A percentile compares a stretch with the other conserved stretches of the same genome.
Conservation (phyloP, 2,888 invertebrate genomes). For the Ptilodon capucinus region DNA sequence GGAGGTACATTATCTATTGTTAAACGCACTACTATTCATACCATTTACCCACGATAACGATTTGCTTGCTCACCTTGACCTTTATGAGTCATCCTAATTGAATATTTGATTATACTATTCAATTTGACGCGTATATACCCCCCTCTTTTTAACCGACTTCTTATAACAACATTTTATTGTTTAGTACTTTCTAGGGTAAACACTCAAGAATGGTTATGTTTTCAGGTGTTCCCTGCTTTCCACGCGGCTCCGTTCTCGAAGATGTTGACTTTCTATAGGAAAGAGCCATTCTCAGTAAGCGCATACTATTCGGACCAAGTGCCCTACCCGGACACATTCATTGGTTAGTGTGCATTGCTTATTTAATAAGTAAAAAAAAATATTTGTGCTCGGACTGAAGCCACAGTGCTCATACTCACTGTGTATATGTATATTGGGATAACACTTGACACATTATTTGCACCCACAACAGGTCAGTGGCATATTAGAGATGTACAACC, state of each 20-base stretch:
- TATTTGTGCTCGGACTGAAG: too few relatives aligned
- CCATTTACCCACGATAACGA: not conserved
- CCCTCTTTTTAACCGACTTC: too few relatives aligned
- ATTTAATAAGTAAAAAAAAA: too few relatives aligned
- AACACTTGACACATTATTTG: not conserved
- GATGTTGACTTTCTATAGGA: slow-evolving; percentile 95
- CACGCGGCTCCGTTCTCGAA: slow-evolving; percentile 97
- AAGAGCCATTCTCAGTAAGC: slow-evolving; percentile 93
- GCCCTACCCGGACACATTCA: slow-evolving; percentile 89
- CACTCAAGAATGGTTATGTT: slow-evolving; percentile 1
- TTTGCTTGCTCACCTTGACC: too few relatives aligned
- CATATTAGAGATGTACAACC: slow-evolving; percentile 92
- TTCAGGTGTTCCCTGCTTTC: slow-evolving; percentile 90
- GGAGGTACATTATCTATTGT: slow-evolving; percentile 81
- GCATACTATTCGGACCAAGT: slow-evolving; percentile 91
- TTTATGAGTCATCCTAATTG: not conserved
- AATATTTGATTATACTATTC: not conserved
- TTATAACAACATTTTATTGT: too few relatives aligned
- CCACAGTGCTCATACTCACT: not conserved
- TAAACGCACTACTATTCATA: not conserved
- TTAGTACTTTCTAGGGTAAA: too few relatives aligned
- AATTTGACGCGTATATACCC: too few relatives aligned
- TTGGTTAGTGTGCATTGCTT: slow-evolving; percentile 84
- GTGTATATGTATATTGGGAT: not conserved
- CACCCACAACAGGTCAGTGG: slow-evolving; percentile 84